Evolutionary conservation across 2,888 invertebrate genomes (phyloP).

Genomic region (Pristionchus mayeri): DNA sequence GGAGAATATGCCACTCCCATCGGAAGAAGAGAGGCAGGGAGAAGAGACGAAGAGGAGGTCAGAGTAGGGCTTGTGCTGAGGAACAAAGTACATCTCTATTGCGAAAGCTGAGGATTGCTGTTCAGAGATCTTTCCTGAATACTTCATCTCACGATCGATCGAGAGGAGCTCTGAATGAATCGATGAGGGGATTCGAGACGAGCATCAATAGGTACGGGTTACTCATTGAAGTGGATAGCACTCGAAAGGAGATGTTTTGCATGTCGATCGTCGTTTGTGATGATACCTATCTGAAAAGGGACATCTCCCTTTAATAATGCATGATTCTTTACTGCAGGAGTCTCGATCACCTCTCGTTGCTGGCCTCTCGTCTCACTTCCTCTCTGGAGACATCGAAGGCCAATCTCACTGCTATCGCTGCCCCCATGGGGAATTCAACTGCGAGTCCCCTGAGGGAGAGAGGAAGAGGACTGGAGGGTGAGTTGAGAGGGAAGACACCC

Average conservation of each 20-base stretch:
- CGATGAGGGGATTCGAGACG: constrained; percentile 36
- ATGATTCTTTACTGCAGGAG: neutral
- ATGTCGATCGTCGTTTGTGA: too few species aligned
- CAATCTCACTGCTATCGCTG: constrained; percentile 5
- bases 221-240: too few species aligned
- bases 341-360: neutral
- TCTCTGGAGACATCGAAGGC: constrained; percentile 27
- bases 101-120: neutral
- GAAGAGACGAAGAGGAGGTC: neutral
- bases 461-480: neutral
- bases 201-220: constrained; percentile 27
- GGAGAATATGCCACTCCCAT: constrained; percentile 30
- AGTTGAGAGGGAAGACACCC: neutral
- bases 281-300: too few species aligned
- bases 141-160: neutral
- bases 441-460: neutral
- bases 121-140: constrained; percentile 18
- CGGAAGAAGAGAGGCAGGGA: neutral
- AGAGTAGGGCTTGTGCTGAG: neutral
- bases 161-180: constrained; percentile 12
- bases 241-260: too few species aligned
- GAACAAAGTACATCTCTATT: neutral
- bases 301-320: too few species aligned
- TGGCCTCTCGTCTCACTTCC: constrained; percentile 17
- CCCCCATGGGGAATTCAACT: neutral